Evolutionary conservation across 1,140 invertebrate genomes (phyloP).

Genomic region (Aleiodes sp.): DNA sequence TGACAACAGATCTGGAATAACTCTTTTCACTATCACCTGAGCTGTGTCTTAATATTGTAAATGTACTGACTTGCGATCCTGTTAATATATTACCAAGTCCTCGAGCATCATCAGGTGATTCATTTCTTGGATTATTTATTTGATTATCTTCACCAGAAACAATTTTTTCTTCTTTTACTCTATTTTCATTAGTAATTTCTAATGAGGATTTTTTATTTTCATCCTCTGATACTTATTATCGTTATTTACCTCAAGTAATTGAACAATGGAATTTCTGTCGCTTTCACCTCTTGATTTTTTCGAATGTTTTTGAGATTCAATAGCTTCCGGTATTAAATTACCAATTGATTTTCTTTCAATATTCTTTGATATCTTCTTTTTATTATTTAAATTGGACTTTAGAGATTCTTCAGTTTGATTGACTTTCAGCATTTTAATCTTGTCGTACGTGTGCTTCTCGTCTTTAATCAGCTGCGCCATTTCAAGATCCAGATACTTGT

Average conservation of each 20-base stretch:
- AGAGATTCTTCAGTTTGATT: constrained; percentile 68
- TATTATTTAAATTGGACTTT: no score
- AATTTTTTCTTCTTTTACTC: no score
- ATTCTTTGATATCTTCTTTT: no score
- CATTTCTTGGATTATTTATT: no score
- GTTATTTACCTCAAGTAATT: no score
- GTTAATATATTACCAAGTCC: constrained; percentile 58
- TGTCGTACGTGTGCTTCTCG: constrained; percentile 61
- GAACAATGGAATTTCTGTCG: no score
- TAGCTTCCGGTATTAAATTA: no score
- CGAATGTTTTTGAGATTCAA: constrained; percentile 54
- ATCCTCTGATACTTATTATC: constrained; percentile 55
- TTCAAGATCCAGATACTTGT: constrained; percentile 62
- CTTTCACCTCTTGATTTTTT: no score
- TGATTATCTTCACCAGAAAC: no score
- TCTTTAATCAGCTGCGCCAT: constrained; percentile 64
- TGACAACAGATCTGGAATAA: constrained; percentile 60
- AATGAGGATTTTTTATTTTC: constrained; percentile 53
- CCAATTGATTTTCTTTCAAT: no score
- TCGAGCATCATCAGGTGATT: constrained; percentile 69
- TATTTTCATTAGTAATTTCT: constrained; percentile 52
- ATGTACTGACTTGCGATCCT: constrained; percentile 57
- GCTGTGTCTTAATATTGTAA: constrained; percentile 59
- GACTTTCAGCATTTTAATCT: constrained; percentile 64
- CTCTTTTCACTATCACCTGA: constrained; percentile 60